Conservation (phyloP, 2,797 vertebrate species). For the Aphelocoma californica region DNA sequence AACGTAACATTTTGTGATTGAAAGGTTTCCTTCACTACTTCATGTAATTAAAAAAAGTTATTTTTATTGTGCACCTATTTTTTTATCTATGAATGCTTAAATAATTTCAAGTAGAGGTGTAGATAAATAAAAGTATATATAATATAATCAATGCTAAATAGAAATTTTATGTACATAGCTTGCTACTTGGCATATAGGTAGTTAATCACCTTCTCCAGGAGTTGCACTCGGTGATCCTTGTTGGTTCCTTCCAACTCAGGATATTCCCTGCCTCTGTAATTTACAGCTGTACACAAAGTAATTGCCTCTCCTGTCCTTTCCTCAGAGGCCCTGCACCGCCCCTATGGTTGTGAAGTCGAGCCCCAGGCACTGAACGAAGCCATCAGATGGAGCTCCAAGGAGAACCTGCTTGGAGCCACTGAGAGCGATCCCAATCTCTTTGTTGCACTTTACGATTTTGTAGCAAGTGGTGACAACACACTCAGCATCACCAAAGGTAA, state of each 20-base stretch:
- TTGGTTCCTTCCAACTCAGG: neutral
- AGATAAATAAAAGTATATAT: neutral
- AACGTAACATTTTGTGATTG: neutral
- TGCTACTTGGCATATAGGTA: neutral
- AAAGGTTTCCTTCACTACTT: neutral
- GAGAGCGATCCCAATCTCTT: slow-evolving; percentile 99
- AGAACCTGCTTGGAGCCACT: slow-evolving; percentile 94
- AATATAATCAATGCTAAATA: neutral
- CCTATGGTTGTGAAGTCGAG: slow-evolving; percentile 87
- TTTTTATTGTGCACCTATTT: neutral
- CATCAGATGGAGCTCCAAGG: slow-evolving; percentile 99
- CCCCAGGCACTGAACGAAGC: slow-evolving; percentile 93
- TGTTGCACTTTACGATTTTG: slow-evolving; percentile 99
- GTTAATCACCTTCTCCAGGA: neutral
- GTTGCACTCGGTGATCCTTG: neutral
- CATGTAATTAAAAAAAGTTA: neutral
- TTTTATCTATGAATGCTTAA: neutral
- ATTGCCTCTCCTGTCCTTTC: neutral
- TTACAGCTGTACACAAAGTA: neutral
- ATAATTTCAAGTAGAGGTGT: neutral
- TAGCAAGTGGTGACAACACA: slow-evolving; percentile 98
- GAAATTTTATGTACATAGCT: neutral
- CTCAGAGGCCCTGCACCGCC: slow-evolving; percentile 93
- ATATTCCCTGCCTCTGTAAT: neutral
- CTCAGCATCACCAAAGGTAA: slow-evolving; percentile 99